These are phyloP conservation scores for Eptesicus fuscus DNA, from an alignment of 2,113 vertebrate genomes.

Conservation along the genomic window DNA sequence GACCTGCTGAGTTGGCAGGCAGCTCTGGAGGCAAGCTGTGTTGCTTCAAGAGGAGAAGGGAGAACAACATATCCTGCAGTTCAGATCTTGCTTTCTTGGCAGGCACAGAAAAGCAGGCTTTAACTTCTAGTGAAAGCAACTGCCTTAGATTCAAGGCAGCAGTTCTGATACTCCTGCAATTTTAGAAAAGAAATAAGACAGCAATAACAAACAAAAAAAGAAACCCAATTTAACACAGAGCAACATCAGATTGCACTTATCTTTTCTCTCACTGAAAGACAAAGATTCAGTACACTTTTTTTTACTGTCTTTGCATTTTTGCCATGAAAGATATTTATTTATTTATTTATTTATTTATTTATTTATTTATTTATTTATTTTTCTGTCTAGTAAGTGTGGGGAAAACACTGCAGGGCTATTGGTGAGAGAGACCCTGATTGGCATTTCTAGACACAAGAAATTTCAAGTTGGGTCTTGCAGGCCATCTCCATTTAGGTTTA, in stretches of 20 bases:
- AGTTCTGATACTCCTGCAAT: neutral
- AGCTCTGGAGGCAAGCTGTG: neutral
- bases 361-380: neutral
- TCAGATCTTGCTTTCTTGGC: neutral
- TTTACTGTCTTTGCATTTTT: neutral
- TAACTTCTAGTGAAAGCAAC: neutral
- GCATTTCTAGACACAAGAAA: neutral
- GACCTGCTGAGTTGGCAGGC: conserved; percentile 7
- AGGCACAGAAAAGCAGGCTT: neutral
- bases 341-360: neutral
- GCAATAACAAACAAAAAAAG: neutral
- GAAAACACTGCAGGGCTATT: neutral
- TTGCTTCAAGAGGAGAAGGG: neutral
- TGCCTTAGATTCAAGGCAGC: neutral
- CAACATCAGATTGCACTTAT: neutral
- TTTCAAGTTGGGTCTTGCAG: neutral
- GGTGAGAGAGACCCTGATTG: neutral
- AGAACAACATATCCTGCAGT: neutral
- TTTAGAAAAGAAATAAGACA: neutral
- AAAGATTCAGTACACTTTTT: neutral
- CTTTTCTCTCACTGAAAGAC: neutral
- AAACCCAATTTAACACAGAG: neutral
- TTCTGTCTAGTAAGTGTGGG: neutral
- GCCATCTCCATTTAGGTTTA: neutral
- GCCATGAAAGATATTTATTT: neutral